Evolutionary conservation across 2,113 vertebrate species (phyloP).

Genomic region (Strigops habroptila): DNA sequence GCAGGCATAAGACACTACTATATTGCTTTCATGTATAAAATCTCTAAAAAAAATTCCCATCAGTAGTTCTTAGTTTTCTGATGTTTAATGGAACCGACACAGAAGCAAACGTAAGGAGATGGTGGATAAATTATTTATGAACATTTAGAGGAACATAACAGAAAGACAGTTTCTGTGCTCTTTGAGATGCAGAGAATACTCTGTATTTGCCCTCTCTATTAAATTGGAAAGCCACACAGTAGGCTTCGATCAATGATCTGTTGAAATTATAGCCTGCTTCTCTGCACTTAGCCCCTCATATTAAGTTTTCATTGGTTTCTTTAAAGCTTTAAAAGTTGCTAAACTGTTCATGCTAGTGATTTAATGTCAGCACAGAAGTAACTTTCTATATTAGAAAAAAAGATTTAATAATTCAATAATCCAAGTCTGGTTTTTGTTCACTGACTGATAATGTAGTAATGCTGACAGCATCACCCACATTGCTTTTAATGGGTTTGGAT

Average conservation of each 20-base stretch:
- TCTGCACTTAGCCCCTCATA: background rate
- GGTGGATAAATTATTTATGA: background rate
- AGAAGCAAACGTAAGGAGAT: background rate
- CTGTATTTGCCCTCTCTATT: background rate
- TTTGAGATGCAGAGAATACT: background rate
- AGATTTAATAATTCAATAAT: background rate
- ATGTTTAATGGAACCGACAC: background rate
- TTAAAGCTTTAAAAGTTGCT: background rate
- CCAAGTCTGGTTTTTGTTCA: fast-evolving
- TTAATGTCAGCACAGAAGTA: background rate
- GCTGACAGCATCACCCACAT: fast-evolving
- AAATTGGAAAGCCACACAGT: background rate
- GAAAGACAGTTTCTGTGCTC: background rate
- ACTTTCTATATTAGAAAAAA: background rate
- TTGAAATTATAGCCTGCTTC: background rate
- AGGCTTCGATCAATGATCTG: background rate
- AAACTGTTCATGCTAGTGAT: background rate
- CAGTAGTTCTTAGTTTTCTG: background rate
- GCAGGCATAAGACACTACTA: background rate
- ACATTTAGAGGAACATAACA: background rate
- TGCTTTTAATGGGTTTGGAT: background rate
- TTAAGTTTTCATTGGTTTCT: background rate
- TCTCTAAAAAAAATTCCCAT: background rate
- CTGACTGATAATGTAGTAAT: background rate
- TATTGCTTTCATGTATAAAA: background rate